phyloP scores from a whole-genome alignment of 2,888 invertebrate species.

The Pyrocoelia pectoralis region DNA sequence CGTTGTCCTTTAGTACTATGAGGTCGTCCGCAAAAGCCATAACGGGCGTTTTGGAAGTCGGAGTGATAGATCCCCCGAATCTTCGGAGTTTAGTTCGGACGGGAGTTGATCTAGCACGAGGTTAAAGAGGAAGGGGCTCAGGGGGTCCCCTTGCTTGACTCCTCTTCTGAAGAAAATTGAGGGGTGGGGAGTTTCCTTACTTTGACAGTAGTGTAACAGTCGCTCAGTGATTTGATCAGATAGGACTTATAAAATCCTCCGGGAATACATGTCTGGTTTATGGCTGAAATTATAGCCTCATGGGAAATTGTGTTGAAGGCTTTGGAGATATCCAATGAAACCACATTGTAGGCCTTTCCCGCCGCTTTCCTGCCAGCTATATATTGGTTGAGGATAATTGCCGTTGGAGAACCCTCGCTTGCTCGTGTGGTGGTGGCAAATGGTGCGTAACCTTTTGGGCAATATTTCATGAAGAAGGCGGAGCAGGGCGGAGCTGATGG shows the following conservation, averaged over 20 bases:
- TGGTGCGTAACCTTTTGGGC: background rate
- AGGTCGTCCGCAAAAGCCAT: slow-evolving; percentile 40
- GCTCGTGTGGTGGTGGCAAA: background rate
- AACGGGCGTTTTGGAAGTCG: slow-evolving; percentile 6
- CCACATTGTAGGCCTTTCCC: background rate
- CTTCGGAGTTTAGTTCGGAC: background rate
- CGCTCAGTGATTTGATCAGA: no score
- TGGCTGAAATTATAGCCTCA: no score
- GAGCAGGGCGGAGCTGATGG: background rate
- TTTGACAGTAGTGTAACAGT: background rate
- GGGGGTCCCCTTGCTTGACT: slow-evolving; percentile 29
- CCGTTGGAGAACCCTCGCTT: background rate
- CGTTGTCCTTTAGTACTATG: slow-evolving; percentile 21
- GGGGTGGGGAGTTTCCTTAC: background rate
- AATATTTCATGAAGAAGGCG: background rate
- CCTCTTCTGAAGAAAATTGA: slow-evolving; percentile 14
- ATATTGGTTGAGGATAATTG: slow-evolving; percentile 5
- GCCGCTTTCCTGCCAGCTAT: background rate
- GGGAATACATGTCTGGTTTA: background rate
- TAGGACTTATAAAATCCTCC: no score
- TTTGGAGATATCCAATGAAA: slow-evolving; percentile 4
- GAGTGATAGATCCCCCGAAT: no score
- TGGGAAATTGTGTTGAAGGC: slow-evolving; percentile 11
- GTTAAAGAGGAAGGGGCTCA: slow-evolving; percentile 18
- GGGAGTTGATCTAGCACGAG: slow-evolving; percentile 9